Base-by-base conservation (phyloP, 1,140 invertebrate species). In the Drosophila nigrodunni region DNA sequence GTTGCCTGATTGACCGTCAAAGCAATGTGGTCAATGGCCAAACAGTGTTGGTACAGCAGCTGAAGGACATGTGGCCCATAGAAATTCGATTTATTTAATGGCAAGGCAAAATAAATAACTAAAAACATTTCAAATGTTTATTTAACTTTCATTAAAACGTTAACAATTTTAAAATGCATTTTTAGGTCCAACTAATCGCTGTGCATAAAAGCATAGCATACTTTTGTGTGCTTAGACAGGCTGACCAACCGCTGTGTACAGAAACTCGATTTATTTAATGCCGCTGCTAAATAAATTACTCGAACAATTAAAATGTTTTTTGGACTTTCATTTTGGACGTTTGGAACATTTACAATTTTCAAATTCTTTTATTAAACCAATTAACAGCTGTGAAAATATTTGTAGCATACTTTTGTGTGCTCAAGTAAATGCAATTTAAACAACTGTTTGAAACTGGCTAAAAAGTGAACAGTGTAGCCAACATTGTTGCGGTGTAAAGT, bases 1-100 rank as follows among this genome's bases (percentile, higher is more conserved):
- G 39, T 47, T 11, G 50, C 30, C 0, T 74, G 62, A 5, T 41
- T 11, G 21, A 59, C 30, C 30, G 59, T n/a, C 49, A 25, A 39
- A 61, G 37, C 6, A 30, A 46, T 18, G 37, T 52, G 47, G 21
- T 6, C 18, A 30, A 30, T 50, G 18, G 8, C 4, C 11, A 47
- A 21, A 7, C 15, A 21, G 18, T 21, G 18, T 21, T 21, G 18
- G 18, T 21, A 21, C 15, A 47, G 41, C 41, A 43, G 5, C n/a
- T 43, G 41, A 43, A n/a, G 41, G 41, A 43, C 41, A 5, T 13
- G 6, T 43, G 13, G 41, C 9, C 9, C 10, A 41, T 11, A 41
- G 39, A 41, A 41, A 5, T 41, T 41, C 10, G 4, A 41, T 41
- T 41, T 41, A 11, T 39, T 39, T 39, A 9, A 39, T 39, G 25